These are phyloP conservation scores for Phrynosoma platyrhinos DNA, from an alignment of 2,113 vertebrate genomes.

Conservation along the genomic window DNA sequence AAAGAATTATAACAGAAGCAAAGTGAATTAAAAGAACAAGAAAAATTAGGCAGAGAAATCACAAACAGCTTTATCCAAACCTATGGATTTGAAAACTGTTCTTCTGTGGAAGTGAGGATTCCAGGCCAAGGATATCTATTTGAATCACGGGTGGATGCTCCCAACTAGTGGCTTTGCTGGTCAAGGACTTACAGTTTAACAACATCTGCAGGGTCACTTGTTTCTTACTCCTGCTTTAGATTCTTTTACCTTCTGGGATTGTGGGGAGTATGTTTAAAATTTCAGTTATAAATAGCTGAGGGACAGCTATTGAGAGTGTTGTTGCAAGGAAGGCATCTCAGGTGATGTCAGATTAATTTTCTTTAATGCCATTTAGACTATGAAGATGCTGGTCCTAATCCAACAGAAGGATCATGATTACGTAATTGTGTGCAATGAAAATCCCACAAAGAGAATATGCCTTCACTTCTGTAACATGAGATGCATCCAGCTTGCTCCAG, in stretches of 20 bases:
- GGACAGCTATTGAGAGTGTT: not conserved
- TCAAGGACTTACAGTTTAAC: not conserved
- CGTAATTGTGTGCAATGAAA: not conserved
- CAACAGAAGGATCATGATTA: not conserved
- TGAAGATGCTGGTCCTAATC: not conserved
- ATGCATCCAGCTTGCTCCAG: not conserved
- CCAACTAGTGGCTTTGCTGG: too few species aligned
- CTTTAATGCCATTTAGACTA: not conserved
- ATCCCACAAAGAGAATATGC: not conserved
- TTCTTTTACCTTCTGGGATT: too few species aligned
- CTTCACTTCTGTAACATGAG: not conserved
- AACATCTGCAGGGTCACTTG: not conserved
- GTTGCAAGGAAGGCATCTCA: not conserved
- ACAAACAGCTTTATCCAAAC: not conserved
- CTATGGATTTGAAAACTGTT: not conserved
- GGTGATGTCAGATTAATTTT: not conserved
- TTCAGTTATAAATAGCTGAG: not conserved
- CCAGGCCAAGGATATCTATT: not conserved
- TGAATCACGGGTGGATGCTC: not conserved
- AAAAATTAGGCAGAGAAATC: not conserved
- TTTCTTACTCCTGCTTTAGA: too few species aligned
- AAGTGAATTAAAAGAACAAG: not conserved
- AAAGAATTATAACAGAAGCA: not conserved
- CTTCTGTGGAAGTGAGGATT: not conserved
- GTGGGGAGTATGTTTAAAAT: not conserved